phyloP scores from a whole-genome alignment of 2,113 vertebrate species.

The human (Homo sapiens) region GRCh38 chr6:7835501-7836000 shows the following conservation, averaged over 20 bases:
- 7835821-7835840: neutral
- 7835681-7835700: constrained; percentile 26
- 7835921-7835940: too few relatives aligned
- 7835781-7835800: neutral
- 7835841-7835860: too few relatives aligned
- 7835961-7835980: too few relatives aligned
- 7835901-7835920: too few relatives aligned
- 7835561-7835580: constrained; percentile 65
- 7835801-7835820: fast-evolving
- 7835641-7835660: constrained; percentile 29
- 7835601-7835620: constrained; percentile 35
- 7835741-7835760: neutral
- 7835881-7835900: too few relatives aligned
- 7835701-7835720: constrained; percentile 45
- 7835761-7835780: neutral
- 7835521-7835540: constrained; percentile 22
- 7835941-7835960: too few relatives aligned
- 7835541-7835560: constrained; percentile 63
- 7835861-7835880: too few relatives aligned
- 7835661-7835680: constrained; percentile 4
- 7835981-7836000: too few relatives aligned
- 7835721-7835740: neutral
- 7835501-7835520: constrained; percentile 7
- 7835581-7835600: neutral
- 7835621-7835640: constrained; percentile 45